A percentile compares a stretch with the other conserved stretches of the same genome.
Evolutionary conservation across 2,113 vertebrate genomes (phyloP).

Genomic region (Brachyhypopomus gauderio): DNA sequence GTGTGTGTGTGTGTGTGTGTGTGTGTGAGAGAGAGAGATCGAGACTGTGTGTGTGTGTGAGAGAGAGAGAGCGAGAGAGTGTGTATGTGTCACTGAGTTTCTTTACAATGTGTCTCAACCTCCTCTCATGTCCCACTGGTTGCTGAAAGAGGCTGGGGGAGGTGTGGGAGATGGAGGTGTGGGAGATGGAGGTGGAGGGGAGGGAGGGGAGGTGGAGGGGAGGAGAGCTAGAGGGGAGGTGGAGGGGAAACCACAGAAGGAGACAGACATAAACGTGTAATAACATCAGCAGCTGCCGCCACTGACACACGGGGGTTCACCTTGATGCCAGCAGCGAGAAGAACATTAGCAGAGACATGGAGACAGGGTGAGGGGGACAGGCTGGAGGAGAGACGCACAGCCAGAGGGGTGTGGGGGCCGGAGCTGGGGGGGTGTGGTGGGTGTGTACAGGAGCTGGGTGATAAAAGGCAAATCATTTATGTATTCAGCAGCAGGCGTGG

Average conservation of each 20-base stretch:
- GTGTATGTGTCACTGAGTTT: constrained; percentile 16
- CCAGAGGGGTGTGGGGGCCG: too few species aligned
- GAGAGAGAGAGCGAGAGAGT: constrained; percentile 49
- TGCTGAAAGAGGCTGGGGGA: constrained; percentile 49
- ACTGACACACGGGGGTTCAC: too few species aligned
- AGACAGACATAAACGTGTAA: constrained; percentile 13
- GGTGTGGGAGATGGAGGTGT: background rate
- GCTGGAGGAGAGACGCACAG: too few species aligned
- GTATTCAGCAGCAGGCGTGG: background rate
- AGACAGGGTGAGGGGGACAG: too few species aligned
- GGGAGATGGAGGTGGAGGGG: background rate
- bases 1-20: constrained; percentile 23
- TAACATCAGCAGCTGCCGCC: too few species aligned
- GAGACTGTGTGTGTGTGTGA: constrained; percentile 40
- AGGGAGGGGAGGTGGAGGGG: background rate
- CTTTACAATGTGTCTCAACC: constrained; percentile 63
- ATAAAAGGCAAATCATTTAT: background rate
- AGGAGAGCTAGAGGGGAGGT: background rate
- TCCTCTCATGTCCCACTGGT: constrained; percentile 61
- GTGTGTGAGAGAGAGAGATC: constrained; percentile 52
- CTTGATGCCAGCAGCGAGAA: too few species aligned
- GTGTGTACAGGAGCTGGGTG: background rate
- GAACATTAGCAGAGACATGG: too few species aligned
- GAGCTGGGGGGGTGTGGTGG: too few species aligned
- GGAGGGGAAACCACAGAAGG: background rate